These are phyloP conservation scores for Gari tellinella DNA, from an alignment of 2,888 invertebrate genomes.

Conservation along the genomic window DNA sequence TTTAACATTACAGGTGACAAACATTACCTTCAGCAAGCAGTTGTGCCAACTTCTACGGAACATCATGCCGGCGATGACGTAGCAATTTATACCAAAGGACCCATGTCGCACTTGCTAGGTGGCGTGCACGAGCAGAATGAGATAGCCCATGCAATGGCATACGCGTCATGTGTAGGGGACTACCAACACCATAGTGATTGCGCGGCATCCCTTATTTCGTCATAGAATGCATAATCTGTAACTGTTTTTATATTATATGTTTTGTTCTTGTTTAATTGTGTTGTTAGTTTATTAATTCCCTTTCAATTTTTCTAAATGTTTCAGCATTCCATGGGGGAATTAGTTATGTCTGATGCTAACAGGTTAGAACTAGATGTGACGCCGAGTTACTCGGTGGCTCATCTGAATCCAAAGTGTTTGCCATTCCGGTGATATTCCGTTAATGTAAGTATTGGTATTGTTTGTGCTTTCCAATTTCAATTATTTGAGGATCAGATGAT, in stretches of 20 bases:
- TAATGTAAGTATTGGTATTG: too few relatives aligned
- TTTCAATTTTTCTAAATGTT: neutral
- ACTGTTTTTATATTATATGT: neutral
- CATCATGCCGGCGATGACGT: slow-evolving; percentile 89
- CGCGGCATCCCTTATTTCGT: slow-evolving; percentile 22
- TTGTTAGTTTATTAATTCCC: neutral
- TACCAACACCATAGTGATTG: slow-evolving; percentile 31
- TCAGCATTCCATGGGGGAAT: too few relatives aligned
- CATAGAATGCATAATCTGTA: neutral
- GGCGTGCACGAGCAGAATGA: slow-evolving; percentile 96
- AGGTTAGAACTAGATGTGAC: too few relatives aligned
- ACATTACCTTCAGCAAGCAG: slow-evolving; percentile 63
- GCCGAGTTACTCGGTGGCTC: too few relatives aligned
- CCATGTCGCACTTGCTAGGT: slow-evolving; percentile 92
- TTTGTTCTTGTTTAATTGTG: neutral
- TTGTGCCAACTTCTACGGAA: slow-evolving; percentile 70
- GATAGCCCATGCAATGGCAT: slow-evolving; percentile 93
- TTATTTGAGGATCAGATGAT: too few relatives aligned
- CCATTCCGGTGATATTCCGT: too few relatives aligned
- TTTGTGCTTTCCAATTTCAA: too few relatives aligned
- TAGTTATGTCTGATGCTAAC: too few relatives aligned
- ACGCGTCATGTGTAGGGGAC: slow-evolving; percentile 91
- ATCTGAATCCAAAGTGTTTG: too few relatives aligned
- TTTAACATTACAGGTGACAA: slow-evolving; percentile 56
- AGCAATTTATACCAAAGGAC: slow-evolving; percentile 93